These are phyloP conservation scores for Geodia barretti DNA, from an alignment of 37 sponge, comb jelly and placozoan genomes.

Conservation along the genomic window DNA sequence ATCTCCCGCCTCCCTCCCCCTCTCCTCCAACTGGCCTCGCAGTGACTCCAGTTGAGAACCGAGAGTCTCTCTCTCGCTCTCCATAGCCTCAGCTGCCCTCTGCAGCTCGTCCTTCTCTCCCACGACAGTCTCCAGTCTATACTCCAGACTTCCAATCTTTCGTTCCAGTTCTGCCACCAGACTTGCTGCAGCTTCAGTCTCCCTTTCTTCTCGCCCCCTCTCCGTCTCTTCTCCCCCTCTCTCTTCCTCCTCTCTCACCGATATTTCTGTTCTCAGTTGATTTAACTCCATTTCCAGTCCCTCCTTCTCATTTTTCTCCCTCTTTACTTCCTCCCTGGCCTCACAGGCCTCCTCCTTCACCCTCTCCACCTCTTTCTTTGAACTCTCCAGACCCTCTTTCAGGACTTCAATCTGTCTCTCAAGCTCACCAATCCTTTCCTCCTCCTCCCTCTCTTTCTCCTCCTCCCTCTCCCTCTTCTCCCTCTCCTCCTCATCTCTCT, in stretches of 20 bases:
- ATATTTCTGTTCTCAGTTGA: background rate
- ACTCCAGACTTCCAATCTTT: background rate
- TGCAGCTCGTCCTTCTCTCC: background rate
- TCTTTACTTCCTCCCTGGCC: background rate
- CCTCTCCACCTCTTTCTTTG: background rate
- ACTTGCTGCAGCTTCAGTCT: background rate
- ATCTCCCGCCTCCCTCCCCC: background rate
- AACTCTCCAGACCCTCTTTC: conserved; percentile 1
- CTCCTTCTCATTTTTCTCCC: conserved; percentile 12
- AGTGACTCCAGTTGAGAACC: conserved; percentile 2
- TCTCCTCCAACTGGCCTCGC: background rate
- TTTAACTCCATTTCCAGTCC: background rate
- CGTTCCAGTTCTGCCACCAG: background rate
- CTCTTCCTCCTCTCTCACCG: background rate
- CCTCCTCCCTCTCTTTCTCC: conserved; percentile 13
- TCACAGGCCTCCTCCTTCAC: background rate
- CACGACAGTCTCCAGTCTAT: background rate
- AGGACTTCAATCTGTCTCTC: background rate
- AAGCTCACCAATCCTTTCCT: background rate
- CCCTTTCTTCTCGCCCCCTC: background rate
- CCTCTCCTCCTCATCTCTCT: background rate
- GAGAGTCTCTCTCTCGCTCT: background rate
- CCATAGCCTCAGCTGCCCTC: background rate
- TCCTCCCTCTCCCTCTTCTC: background rate
- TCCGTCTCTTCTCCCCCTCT: conserved; percentile 2